Evolutionary conservation across 1,140 invertebrate species (phyloP), one percentile per base, ranked within the genome.

Genomic region (Eriocheir sinensis): DNA sequence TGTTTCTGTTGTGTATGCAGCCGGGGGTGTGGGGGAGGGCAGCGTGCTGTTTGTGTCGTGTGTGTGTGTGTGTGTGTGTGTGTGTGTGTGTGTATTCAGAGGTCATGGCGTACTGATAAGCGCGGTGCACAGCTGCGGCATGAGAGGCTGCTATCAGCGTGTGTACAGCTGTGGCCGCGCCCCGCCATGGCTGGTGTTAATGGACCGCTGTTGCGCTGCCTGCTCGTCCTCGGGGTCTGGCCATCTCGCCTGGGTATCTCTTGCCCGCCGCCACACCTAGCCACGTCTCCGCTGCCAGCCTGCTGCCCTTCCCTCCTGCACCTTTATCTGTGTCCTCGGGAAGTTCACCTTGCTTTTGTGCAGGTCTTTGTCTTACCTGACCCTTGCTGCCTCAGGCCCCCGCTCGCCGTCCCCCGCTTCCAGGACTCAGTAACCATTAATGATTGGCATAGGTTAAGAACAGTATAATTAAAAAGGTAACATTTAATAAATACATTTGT

Each of bases 401-500:
- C 48, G 9, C 21, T 72, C 21, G 53, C 4, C 60, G 60, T n/a
- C 60, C 2, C 0, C n/a, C n/a, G n/a, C n/a, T 48, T 15, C 44
- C 44, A 15, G 44, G 44, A 15, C 44, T 48, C 44, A 48, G 4
- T 48, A 60, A 60, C 53, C 60, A 27, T 72, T 72, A 4, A 72
- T 4, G 21, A 72, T 4, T n/a, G n/a, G n/a, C n/a, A n/a, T n/a
- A 72, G 60, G 60, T n/a, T 72, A 85, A 4, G 12, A 8, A 85
- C 34, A 85, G 34, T 15, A 41, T 41, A 34, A 86, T 27, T 86
- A 36, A 40, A 41, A 41, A 89, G 79, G 86, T 38, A 41, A 89
- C 32, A 89, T 89, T 92, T 92, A 92, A 92, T 92, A 92, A 92
- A 92, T 92, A 48, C 34, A 92, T 81, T 44, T 34, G 32, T 91